phyloP scores from a whole-genome alignment of 2,888 invertebrate species.

The Hemaris fuciformis region DNA sequence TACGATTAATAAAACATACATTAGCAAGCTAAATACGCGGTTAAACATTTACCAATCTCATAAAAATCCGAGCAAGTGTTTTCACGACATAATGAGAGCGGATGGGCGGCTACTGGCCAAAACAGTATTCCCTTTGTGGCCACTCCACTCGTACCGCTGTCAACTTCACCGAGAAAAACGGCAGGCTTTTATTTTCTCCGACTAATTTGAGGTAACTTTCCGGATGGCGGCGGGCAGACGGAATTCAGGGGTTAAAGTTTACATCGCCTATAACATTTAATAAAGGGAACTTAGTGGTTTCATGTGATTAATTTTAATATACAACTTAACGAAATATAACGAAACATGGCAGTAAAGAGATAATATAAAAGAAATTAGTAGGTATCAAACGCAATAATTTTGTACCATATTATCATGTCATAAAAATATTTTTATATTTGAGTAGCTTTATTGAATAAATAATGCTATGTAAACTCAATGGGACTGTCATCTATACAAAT shows the following conservation, averaged over 20 bases:
- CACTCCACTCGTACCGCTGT: constrained; percentile 54
- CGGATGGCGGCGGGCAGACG: constrained; percentile 38
- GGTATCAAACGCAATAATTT: too few species aligned
- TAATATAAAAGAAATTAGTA: too few species aligned
- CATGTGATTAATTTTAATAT: constrained; percentile 25
- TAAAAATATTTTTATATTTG: too few species aligned
- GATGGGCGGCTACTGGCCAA: constrained; percentile 51
- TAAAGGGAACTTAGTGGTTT: constrained; percentile 32
- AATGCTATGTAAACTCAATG: background rate
- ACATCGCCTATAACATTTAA: constrained; percentile 9
- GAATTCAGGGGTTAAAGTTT: constrained; percentile 30
- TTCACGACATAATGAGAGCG: constrained; percentile 51
- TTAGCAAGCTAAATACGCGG: constrained; percentile 31
- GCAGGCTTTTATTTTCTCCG: constrained; percentile 55
- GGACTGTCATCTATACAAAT: constrained; percentile 24
- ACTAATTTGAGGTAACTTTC: constrained; percentile 63
- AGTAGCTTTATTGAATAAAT: too few species aligned
- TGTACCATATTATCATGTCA: too few species aligned
- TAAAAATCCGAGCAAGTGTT: constrained; percentile 50
- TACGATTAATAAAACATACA: constrained; percentile 24
- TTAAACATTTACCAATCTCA: constrained; percentile 47
- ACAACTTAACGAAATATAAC: too few species aligned
- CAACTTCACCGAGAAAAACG: constrained; percentile 49
- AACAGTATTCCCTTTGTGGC: constrained; percentile 46
- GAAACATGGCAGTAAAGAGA: background rate